Evolutionary conservation across 2,888 invertebrate genomes (phyloP).

Genomic region (Endomychus coccineus): DNA sequence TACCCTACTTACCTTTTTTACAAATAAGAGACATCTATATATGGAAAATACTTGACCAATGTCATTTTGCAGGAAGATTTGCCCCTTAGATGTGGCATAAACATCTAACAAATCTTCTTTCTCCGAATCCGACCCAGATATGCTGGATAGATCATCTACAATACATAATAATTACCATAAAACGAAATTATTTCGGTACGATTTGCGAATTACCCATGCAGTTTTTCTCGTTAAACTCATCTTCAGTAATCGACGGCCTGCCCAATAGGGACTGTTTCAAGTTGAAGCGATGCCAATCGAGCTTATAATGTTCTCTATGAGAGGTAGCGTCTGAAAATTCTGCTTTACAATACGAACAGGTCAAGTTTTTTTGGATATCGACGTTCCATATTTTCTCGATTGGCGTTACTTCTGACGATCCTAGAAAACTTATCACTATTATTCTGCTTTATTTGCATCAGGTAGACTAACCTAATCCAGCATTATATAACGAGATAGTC

Average conservation of each 20-base stretch:
- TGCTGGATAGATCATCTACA: constrained; percentile 56
- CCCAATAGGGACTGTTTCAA: constrained; percentile 63
- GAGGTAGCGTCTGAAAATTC: constrained; percentile 52
- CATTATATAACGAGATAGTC: constrained; percentile 28
- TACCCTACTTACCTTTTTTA: constrained; percentile 57
- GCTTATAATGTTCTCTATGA: constrained; percentile 69
- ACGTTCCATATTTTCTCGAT: constrained; percentile 3
- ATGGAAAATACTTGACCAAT: constrained; percentile 64
- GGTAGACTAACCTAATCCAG: constrained; percentile 4
- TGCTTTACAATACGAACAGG: constrained; percentile 49
- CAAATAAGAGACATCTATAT: constrained; percentile 64
- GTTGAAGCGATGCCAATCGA: constrained; percentile 82
- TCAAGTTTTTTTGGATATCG: constrained; percentile 27
- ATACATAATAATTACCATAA: constrained; percentile 7
- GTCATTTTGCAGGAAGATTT: constrained; percentile 65
- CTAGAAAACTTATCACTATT: background rate
- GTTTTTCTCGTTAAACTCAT: constrained; percentile 49
- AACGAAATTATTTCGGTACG: background rate
- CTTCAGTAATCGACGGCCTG: constrained; percentile 48
- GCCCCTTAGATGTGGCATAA: constrained; percentile 50
- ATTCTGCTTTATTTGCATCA: background rate
- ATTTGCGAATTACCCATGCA: constrained; percentile 32
- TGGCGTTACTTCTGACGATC: constrained; percentile 2
- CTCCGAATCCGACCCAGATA: constrained; percentile 56
- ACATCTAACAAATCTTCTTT: constrained; percentile 41